Base-by-base conservation (phyloP, 2,797 vertebrate genomes). In the Pantherophis alleghaniensis region DNA sequence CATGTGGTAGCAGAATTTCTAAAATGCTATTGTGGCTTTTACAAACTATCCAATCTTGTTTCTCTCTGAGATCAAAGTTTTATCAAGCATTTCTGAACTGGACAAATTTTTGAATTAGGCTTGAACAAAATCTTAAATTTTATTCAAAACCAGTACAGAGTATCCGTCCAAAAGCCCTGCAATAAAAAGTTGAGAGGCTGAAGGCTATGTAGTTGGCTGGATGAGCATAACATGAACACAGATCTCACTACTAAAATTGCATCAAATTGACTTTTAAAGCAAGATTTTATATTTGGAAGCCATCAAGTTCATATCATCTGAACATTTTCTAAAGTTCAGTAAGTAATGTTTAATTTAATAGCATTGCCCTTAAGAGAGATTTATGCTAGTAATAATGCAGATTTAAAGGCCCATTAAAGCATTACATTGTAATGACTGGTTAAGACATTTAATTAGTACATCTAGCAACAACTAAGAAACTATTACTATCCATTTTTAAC, bases 361-460 rank as follows among this genome's bases (percentile, higher is more conserved):
- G 26, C 24, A 92, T 79, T 92, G 88, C 11, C 0, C n/a, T 92
- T 93, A 95, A 9, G 18, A 94, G 20, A 94, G 60, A 24, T 89
- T 94, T 83, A 95, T 94, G 87, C 86, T 87, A 94, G 7, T 91
- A 89, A 88, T 91, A 95, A 93, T 94, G 93, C 63, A 94, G 61
- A 93, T 93, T 94, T 94, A 88, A 94, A 91, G 86, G 92, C 13
- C 24, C 94, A 69, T 91, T 87, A 91, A 59, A 92, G 63, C 11
- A 93, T 93, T 92, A 92, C 91, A 5, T 1, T 94, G 92, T 88
- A 96, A 93, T 59, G 89, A 90, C 74, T 89, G 4, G 7, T 60
- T 92, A 87, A 90, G 61, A 16, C 26, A 93, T 14, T 94, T 94
- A 95, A 93, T 90, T 93, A 93, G 26, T 91, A 93, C 90, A 57